Percentiles rank a stretch among this genome's conserved stretches.
These are phyloP conservation scores for Xiphophorus couchianus DNA, from an alignment of 2,113 vertebrate species.

Conservation along the genomic window DNA sequence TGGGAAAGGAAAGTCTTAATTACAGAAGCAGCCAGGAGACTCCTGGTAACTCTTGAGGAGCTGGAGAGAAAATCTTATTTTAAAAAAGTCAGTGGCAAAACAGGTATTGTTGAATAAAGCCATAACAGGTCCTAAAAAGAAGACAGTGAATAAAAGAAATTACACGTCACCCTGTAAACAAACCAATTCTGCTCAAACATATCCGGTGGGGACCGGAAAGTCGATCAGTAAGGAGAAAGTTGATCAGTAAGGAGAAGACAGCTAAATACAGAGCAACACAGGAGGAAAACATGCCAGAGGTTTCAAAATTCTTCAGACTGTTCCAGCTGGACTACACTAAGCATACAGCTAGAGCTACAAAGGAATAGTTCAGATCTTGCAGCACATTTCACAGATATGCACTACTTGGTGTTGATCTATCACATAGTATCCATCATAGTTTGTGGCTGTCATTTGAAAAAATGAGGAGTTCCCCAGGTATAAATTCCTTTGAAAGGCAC, in stretches of 20 bases:
- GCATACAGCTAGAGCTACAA: not conserved
- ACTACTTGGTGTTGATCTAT: not conserved
- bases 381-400: not conserved
- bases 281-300: too few relatives aligned
- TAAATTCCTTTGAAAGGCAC: not conserved
- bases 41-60: not conserved
- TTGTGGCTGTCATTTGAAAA: not conserved
- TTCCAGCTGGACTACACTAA: not conserved
- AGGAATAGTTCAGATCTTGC: not conserved
- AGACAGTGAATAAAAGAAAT: too few relatives aligned
- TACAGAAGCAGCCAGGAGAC: not conserved
- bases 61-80: not conserved
- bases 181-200: not conserved
- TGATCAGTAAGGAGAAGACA: too few relatives aligned
- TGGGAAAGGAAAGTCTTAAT: not conserved
- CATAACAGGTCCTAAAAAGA: too few relatives aligned
- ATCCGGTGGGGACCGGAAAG: too few relatives aligned
- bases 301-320: too few relatives aligned
- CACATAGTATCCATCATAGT: not conserved
- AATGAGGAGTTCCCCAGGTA: not conserved
- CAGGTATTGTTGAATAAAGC: not conserved
- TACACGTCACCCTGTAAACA: not conserved
- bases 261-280: too few relatives aligned
- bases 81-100: not conserved
- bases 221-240: too few relatives aligned